Percentiles rank a stretch among this genome's conserved stretches.
Conservation (phyloP, 92 coral and sea anemone genomes). For the Zoanthus gigantus region DNA sequence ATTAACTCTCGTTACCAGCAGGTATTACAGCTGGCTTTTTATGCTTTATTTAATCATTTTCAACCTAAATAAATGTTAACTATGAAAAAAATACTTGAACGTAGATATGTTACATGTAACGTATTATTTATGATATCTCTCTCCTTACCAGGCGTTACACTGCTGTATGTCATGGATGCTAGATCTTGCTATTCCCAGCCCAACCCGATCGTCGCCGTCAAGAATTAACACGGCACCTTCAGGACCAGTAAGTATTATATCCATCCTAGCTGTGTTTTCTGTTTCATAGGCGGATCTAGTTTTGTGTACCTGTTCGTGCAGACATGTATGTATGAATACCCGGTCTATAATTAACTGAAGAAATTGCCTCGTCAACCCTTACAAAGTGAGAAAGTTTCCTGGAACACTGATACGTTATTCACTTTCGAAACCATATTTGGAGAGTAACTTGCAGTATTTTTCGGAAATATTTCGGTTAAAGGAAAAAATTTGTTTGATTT, state of each 20-base stretch:
- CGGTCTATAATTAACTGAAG: background rate
- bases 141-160: conserved; percentile 82
- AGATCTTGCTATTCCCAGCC: conserved; percentile 93
- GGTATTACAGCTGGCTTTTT: conserved; percentile 46
- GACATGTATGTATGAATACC: background rate
- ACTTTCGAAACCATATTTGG: too few relatives aligned
- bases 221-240: conserved; percentile 4
- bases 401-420: background rate
- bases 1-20: conserved; percentile 95
- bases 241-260: conserved; percentile 6
- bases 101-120: background rate
- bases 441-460: too few relatives aligned
- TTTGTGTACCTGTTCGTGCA: background rate
- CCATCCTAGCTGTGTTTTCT: background rate
- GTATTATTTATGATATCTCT: background rate
- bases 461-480: too few relatives aligned
- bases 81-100: background rate
- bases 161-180: conserved; percentile 97
- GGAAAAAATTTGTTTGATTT: too few relatives aligned
- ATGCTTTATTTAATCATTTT: background rate
- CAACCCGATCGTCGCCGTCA: conserved; percentile 35
- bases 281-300: background rate
- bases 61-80: background rate
- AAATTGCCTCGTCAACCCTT: background rate
- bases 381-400: too few relatives aligned